Evolutionary conservation across 2,888 invertebrate genomes (phyloP).

Genomic region (Drosophila anceps): DNA sequence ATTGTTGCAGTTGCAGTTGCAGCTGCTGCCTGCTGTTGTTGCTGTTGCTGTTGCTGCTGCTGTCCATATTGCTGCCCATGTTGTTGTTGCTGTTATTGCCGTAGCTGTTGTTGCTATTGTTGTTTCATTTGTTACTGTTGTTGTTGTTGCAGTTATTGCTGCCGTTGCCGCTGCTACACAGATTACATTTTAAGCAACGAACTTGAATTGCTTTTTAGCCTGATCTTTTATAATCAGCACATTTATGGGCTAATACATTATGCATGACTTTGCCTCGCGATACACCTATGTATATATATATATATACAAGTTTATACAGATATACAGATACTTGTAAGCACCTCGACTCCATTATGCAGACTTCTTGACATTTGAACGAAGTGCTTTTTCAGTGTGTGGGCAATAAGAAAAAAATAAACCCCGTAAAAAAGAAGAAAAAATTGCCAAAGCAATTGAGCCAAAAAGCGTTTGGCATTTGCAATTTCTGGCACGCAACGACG

Average conservation of each 20-base stretch:
- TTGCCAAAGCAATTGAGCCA: constrained; percentile 71
- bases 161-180: constrained; percentile 1
- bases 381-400: constrained; percentile 39
- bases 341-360: constrained; percentile 46
- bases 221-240: constrained; percentile 59
- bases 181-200: constrained; percentile 44
- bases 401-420: background rate
- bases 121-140: background rate
- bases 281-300: constrained; percentile 2
- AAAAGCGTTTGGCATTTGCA: constrained; percentile 77
- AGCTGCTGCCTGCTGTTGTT: background rate
- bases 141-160: background rate
- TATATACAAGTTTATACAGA: background rate
- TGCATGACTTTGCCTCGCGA: constrained; percentile 50
- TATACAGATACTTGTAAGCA: constrained; percentile 16
- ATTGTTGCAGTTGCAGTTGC: background rate
- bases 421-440: constrained; percentile 42
- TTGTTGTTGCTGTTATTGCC: background rate
- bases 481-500: constrained; percentile 75
- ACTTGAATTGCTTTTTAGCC: constrained; percentile 36
- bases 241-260: constrained; percentile 69
- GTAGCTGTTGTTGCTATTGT: background rate
- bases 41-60: background rate
- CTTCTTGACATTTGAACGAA: constrained; percentile 71
- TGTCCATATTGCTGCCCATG: background rate